These are phyloP conservation scores for Heliconius hermathena DNA, from an alignment of 1,140 invertebrate genomes.

Conservation along the genomic window DNA sequence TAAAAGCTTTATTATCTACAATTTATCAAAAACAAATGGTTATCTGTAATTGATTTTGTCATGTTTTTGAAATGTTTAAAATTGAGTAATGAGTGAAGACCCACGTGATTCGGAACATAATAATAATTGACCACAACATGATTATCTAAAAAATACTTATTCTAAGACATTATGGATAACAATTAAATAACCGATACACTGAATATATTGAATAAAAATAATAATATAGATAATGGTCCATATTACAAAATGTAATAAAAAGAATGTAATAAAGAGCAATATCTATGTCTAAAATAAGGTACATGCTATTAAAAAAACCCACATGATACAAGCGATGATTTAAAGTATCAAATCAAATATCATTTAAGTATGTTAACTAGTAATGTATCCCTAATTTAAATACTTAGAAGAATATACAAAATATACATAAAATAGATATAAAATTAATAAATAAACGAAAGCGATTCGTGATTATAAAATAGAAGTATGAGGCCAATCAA, in stretches of 20 bases:
- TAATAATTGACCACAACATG: slow-evolving; percentile 43
- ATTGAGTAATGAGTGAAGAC: slow-evolving; percentile 72
- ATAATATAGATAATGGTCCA: slow-evolving; percentile 51
- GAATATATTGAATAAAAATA: slow-evolving; percentile 24
- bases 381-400: background rate
- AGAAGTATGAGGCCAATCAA: slow-evolving; percentile 1
- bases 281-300: slow-evolving; percentile 48
- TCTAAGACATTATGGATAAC: slow-evolving; percentile 42
- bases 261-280: slow-evolving; percentile 52
- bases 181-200: slow-evolving; percentile 35
- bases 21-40: background rate
- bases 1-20: background rate
- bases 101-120: slow-evolving; percentile 49
- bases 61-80: background rate
- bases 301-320: slow-evolving; percentile 81
- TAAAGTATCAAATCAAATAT: slow-evolving; percentile 18
- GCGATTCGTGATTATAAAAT: background rate
- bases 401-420: background rate
- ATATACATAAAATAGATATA: background rate
- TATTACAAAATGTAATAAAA: slow-evolving; percentile 42
- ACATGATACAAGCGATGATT: slow-evolving; percentile 73
- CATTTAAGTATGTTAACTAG: background rate
- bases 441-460: background rate
- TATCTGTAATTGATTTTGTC: background rate
- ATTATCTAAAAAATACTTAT: slow-evolving; percentile 37